Base-by-base conservation (phyloP, 1,140 invertebrate species). In the Lucilia cuprina region DNA sequence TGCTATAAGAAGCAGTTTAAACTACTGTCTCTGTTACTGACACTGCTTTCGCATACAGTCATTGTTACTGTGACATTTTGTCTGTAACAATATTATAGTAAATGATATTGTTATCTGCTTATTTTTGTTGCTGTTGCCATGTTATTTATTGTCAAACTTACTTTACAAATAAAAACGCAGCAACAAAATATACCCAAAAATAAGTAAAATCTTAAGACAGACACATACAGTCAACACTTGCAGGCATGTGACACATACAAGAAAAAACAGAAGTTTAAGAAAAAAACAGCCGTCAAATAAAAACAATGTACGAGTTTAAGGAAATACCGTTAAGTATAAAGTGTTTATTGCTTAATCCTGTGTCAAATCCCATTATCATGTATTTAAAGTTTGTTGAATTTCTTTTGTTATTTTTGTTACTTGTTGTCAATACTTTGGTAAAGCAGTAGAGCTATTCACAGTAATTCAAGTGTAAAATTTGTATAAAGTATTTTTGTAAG, bases 61-160 rank as follows among this genome's bases (percentile, higher is more conserved):
- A 30, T 30, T 30, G 14, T 60, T 60, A 7, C n/a, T 17, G 55
- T 30, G n/a, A 17, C 25, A n/a, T 60, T 60, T 60, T 60, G 65
- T 70, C 21, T 70, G 65, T 80, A 80, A 80, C 77, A 49, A 80
- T 25, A 80, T 80, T 80, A 80, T 21, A 50, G 30, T 80, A 49
- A 80, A 80, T 25, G 77, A 80, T 80, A 80, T 49, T 80, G 47
- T 80, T 80, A 80, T 80, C 77, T 80, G 77, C 41, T 17, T 41
- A 34, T 78, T 78, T 35, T 75, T 75, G 35, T 14, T 77, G 34
- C 34, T 77, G 75, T 47, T 80, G 77, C 50, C 41, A 49, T 80
- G 41, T 78, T 78, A 70, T 70, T 70, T 70, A 70, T 70, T 70
- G 21, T 70, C 65, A 21, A 70, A 70, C 65, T 70, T 70, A 21